Evolutionary conservation across 1,140 invertebrate species (phyloP).

Genomic region (Cotesia typhae): DNA sequence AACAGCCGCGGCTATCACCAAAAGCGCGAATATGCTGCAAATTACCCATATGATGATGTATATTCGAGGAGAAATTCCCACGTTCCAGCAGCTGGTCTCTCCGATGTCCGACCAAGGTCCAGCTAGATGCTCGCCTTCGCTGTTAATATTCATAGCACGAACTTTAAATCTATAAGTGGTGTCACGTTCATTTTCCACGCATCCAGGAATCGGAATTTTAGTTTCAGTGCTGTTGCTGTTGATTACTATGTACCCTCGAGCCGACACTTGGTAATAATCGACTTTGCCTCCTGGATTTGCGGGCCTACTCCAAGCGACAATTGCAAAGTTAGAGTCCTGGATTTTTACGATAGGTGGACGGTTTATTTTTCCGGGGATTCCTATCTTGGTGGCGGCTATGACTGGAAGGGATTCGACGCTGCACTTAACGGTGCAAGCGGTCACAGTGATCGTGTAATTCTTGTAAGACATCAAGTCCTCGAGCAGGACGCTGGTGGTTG

Average conservation of each 20-base stretch:
- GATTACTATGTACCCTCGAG: slow-evolving; percentile 49
- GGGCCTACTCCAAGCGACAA: slow-evolving; percentile 71
- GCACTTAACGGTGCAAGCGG: slow-evolving; percentile 77
- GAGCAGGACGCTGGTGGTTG: slow-evolving; percentile 37
- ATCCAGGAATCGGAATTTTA: slow-evolving; percentile 57
- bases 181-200: slow-evolving; percentile 52
- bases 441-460: slow-evolving; percentile 73
- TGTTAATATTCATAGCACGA: slow-evolving; percentile 61
- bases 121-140: slow-evolving; percentile 48
- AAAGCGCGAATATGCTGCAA: slow-evolving; percentile 46
- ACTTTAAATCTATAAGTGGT: slow-evolving; percentile 57
- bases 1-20: slow-evolving; percentile 49
- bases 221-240: slow-evolving; percentile 53
- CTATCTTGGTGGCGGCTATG: slow-evolving; percentile 69
- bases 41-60: slow-evolving; percentile 58
- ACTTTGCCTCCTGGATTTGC: slow-evolving; percentile 70
- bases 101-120: slow-evolving; percentile 63
- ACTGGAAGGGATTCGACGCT: slow-evolving; percentile 65
- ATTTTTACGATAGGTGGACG: slow-evolving; percentile 63
- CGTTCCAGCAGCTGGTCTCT: slow-evolving; percentile 60
- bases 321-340: slow-evolving; percentile 62
- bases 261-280: slow-evolving; percentile 67
- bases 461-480: slow-evolving; percentile 55
- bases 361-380: slow-evolving; percentile 67
- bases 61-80: slow-evolving; percentile 49